Evolutionary conservation across 2,797 vertebrate species (phyloP).

Genomic region (Sandelia bainsii): DNA sequence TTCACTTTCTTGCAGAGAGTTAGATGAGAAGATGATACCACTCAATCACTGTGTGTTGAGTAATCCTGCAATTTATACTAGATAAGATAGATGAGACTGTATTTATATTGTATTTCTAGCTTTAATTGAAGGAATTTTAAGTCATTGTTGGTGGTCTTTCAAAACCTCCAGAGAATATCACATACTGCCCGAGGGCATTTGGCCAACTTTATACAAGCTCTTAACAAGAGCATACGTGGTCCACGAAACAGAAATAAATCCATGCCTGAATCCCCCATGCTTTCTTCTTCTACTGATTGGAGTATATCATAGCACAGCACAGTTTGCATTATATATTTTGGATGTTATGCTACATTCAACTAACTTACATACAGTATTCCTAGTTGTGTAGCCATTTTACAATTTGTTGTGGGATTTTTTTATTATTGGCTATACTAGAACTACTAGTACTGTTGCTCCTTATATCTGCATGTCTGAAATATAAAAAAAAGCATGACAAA

Average conservation of each 20-base stretch:
- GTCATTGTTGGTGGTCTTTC: neutral
- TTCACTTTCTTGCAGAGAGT: constrained; percentile 11
- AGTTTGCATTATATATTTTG: too few species aligned
- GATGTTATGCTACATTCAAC: neutral
- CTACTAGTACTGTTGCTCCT: constrained; percentile 7
- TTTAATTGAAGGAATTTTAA: neutral
- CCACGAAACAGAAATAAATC: neutral
- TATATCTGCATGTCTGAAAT: constrained; percentile 7
- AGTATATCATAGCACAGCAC: neutral
- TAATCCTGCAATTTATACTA: too few species aligned
- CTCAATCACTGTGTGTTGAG: neutral
- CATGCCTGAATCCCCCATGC: neutral
- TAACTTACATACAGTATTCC: too few species aligned
- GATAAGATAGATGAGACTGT: neutral
- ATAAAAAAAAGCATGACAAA: constrained; percentile 36
- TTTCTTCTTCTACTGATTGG: neutral
- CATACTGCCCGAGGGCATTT: neutral
- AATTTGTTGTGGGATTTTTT: too few species aligned
- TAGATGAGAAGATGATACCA: neutral
- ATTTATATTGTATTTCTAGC: neutral
- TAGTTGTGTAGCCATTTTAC: too few species aligned
- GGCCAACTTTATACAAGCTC: neutral
- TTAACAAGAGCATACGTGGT: neutral
- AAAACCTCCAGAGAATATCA: neutral
- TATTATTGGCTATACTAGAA: neutral